These are phyloP conservation scores for Hemichromis elongatus DNA, from an alignment of 2,113 vertebrate genomes.

Conservation along the genomic window DNA sequence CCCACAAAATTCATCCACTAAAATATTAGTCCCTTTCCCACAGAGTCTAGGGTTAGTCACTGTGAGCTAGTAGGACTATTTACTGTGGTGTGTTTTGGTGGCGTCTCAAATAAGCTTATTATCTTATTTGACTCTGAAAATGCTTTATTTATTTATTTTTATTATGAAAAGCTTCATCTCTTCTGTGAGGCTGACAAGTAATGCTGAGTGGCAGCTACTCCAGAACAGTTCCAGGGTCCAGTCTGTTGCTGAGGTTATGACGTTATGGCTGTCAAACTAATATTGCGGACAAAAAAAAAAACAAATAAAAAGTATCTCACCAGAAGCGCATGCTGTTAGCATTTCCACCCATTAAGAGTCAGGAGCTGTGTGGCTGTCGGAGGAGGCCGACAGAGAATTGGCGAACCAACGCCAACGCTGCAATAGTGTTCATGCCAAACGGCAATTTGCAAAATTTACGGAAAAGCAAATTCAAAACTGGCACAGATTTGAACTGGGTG, in stretches of 20 bases:
- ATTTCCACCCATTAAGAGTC: constrained; percentile 69
- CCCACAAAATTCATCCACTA: constrained; percentile 67
- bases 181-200: constrained; percentile 56
- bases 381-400: constrained; percentile 21
- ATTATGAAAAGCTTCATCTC: constrained; percentile 67
- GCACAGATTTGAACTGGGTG: background rate
- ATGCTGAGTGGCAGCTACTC: constrained; percentile 72
- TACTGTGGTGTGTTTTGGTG: constrained; percentile 25
- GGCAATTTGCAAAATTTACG: background rate
- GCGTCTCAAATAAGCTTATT: constrained; percentile 71
- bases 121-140: constrained; percentile 69
- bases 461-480: background rate
- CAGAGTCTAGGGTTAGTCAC: constrained; percentile 38
- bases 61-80: constrained; percentile 22
- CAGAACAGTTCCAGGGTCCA: constrained; percentile 52
- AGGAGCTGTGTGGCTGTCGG: constrained; percentile 25
- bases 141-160: constrained; percentile 68
- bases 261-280: constrained; percentile 59
- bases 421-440: constrained; percentile 11
- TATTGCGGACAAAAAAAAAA: constrained; percentile 49
- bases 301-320: constrained; percentile 19
- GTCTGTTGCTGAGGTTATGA: constrained; percentile 64
- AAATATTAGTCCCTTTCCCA: constrained; percentile 50
- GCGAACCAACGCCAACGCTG: constrained; percentile 59
- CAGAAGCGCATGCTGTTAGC: constrained; percentile 60